These are phyloP conservation scores for Pyrgus malvae DNA, from an alignment of 2,888 invertebrate genomes.

Conservation along the genomic window DNA sequence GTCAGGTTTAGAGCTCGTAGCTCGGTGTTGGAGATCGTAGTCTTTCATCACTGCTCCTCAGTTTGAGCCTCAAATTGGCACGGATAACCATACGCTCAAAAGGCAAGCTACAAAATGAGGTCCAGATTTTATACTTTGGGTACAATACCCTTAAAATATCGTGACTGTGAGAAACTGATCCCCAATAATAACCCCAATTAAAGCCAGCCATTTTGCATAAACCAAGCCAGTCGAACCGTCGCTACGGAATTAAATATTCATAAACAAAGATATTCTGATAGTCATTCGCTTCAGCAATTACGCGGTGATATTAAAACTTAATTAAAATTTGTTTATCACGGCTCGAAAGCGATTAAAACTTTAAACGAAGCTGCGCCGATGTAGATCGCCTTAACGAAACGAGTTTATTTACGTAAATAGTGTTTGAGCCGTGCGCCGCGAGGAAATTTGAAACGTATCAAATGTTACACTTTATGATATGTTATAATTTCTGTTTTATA, in stretches of 20 bases:
- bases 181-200: background rate
- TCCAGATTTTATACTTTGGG: too few species aligned
- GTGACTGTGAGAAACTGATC: background rate
- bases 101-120: too few species aligned
- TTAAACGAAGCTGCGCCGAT: slow-evolving; percentile 75
- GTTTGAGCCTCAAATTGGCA: too few species aligned
- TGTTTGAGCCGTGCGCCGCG: slow-evolving; percentile 46
- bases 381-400: slow-evolving; percentile 71
- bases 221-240: slow-evolving; percentile 33
- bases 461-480: slow-evolving; percentile 4
- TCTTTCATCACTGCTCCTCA: too few species aligned
- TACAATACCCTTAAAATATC: too few species aligned
- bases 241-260: slow-evolving; percentile 59
- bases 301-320: slow-evolving; percentile 81
- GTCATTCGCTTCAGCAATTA: slow-evolving; percentile 74
- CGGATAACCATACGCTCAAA: too few species aligned
- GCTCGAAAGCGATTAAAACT: slow-evolving; percentile 80
- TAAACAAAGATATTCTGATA: slow-evolving; percentile 71
- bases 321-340: slow-evolving; percentile 81
- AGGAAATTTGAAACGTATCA: slow-evolving; percentile 4
- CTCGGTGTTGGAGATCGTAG: too few species aligned
- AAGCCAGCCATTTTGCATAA: slow-evolving; percentile 11
- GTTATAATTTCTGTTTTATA: too few species aligned
- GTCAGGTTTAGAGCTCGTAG: too few species aligned
- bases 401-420: slow-evolving; percentile 74